These are phyloP conservation scores for Seriola quinqueradiata DNA, from an alignment of 2,113 vertebrate species.

Conservation along the genomic window DNA sequence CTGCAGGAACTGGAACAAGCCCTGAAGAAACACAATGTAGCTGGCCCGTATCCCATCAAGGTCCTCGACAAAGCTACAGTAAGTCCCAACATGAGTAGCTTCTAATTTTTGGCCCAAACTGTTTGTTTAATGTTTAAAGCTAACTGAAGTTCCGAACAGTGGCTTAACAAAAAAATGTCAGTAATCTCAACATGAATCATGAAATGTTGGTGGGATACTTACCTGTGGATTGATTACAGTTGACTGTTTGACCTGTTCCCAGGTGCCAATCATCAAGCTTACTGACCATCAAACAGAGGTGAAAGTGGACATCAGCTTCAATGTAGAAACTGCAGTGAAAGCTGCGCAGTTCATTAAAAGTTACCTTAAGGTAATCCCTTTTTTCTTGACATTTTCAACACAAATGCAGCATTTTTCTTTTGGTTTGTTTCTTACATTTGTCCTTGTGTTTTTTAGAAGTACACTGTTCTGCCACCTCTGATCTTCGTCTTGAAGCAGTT, in stretches of 20 bases:
- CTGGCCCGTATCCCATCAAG: conserved; percentile 94
- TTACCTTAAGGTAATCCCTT: conserved; percentile 90
- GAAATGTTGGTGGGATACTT: not conserved
- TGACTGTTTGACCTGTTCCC: conserved; percentile 10
- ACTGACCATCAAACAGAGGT: conserved; percentile 97
- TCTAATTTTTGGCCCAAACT: not conserved
- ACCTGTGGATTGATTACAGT: not conserved
- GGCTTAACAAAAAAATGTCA: not conserved
- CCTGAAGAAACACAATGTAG: conserved; percentile 91
- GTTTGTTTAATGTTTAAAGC: not conserved
- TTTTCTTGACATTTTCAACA: accelerated
- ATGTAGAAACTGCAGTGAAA: conserved; percentile 97
- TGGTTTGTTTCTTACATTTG: not conserved
- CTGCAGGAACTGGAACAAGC: conserved; percentile 95
- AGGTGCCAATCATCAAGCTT: conserved; percentile 99
- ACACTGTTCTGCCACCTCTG: conserved; percentile 86
- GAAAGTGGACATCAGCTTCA: conserved; percentile 99
- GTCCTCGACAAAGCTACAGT: conserved; percentile 98
- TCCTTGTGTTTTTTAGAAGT: conserved; percentile 74
- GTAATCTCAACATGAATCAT: not conserved
- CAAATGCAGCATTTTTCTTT: not conserved
- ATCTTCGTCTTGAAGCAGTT: conserved; percentile 90
- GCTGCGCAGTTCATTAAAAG: conserved; percentile 96
- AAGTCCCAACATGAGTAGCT: conserved; percentile 60
- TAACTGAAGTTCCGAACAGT: not conserved